A percentile compares a stretch with the other conserved stretches of the same genome.
These are phyloP conservation scores for Drosophila eohydei DNA, from an alignment of 2,888 invertebrate species.

Conservation along the genomic window DNA sequence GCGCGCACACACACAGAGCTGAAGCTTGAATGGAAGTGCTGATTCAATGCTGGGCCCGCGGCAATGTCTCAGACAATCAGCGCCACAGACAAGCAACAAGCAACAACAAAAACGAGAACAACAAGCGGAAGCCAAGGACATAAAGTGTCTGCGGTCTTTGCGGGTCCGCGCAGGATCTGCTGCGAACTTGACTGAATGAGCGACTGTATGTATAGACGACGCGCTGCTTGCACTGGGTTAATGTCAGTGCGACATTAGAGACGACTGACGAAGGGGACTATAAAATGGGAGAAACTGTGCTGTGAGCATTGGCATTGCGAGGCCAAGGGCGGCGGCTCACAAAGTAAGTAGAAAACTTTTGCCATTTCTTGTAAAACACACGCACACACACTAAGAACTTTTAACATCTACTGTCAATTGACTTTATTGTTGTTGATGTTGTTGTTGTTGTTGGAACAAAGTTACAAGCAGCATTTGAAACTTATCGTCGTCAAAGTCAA, in stretches of 20 bases:
- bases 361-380: slow-evolving; percentile 62
- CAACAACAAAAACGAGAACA: slow-evolving; percentile 31
- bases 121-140: slow-evolving; percentile 42
- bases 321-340: slow-evolving; percentile 48
- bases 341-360: slow-evolving; percentile 74
- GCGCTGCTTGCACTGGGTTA: slow-evolving; percentile 52
- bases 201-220: slow-evolving; percentile 51
- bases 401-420: slow-evolving; percentile 58
- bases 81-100: slow-evolving; percentile 12
- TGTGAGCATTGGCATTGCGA: slow-evolving; percentile 42
- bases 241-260: slow-evolving; percentile 43
- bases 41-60: slow-evolving; percentile 45
- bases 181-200: slow-evolving; percentile 58
- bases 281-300: neutral
- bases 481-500: slow-evolving; percentile 59
- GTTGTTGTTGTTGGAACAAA: slow-evolving; percentile 55
- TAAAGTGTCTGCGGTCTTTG: slow-evolving; percentile 44
- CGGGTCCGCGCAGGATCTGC: slow-evolving; percentile 22
- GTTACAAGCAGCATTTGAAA: slow-evolving; percentile 80
- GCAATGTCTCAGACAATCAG: slow-evolving; percentile 66
- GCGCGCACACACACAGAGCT: slow-evolving; percentile 18
- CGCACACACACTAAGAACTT: slow-evolving; percentile 50
- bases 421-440: slow-evolving; percentile 19
- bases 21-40: slow-evolving; percentile 32
- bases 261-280: neutral